Base-by-base conservation (phyloP, 2,113 vertebrate genomes). In the Plecotus auritus region DNA sequence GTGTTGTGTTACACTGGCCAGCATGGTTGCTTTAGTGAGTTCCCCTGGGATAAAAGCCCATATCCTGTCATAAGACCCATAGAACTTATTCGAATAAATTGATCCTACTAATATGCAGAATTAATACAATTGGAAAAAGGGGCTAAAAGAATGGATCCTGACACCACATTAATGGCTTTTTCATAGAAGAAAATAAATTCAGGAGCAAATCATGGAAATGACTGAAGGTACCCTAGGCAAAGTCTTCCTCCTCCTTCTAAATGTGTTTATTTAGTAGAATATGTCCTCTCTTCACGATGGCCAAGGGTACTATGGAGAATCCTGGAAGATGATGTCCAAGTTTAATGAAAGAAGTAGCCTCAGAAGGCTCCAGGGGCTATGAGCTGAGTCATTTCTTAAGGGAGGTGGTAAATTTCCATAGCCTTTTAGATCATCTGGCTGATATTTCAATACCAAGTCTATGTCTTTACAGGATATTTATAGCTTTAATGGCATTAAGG, bases 401-500 rank as follows among this genome's bases (percentile, higher is more conserved):
- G 47, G 59, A 93, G 81, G 28, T 32, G 67, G 32, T 72, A 95
- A 23, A 90, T 95, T 97, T 91, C 94, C 88, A 76, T 51, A 95
- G 30, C 17, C 86, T 37, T n/a, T 40, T 22, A 95, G 28, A 42
- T 93, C 59, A 59, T 66, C 86, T 85, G 56, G 76, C 37, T 95
- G 83, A 80, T 95, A 96, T 97, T 97, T 97, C 80, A 93, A 45
- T 47, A 85, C 37, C 54, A 70, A 40, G 78, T 80, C 72, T 42
- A 42, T 59, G 28, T 85, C 20, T 85, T 94, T 84, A 87, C 92
- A 91, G 66, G 30, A 18, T 91, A 93, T 97, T 97, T 97, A 95
- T 85, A 91, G 32, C 64, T 94, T 69, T 89, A 93, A 70, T 89
- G 91, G 83, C 56, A 96, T 97, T 93, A 97, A 97, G 67, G 85